Conservation (phyloP, 2,888 invertebrate genomes). For the Conomelus anceps region DNA sequence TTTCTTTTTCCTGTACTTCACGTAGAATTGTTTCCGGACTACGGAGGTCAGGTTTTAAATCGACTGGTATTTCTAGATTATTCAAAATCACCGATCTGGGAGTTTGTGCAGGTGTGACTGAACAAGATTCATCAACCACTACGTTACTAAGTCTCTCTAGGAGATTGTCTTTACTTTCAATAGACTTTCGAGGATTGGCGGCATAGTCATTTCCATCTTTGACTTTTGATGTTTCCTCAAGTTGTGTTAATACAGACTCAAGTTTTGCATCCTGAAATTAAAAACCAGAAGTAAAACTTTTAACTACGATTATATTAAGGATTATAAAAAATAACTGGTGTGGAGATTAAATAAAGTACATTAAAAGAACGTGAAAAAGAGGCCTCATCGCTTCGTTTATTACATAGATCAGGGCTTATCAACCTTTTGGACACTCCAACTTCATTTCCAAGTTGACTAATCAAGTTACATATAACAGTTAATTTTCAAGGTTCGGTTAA, state of each 20-base stretch:
- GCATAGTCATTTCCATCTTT: not conserved
- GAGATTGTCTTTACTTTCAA: not conserved
- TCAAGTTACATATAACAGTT: too few relatives aligned
- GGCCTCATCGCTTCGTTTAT: too few relatives aligned
- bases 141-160: not conserved
- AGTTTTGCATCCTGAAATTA: not conserved
- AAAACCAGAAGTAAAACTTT: not conserved
- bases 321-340: too few relatives aligned
- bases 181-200: not conserved
- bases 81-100: not conserved
- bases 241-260: not conserved
- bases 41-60: conserved; percentile 33
- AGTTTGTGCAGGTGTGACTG: not conserved
- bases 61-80: conserved; percentile 24
- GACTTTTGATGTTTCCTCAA: not conserved
- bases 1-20: conserved; percentile 68
- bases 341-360: too few relatives aligned
- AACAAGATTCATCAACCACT: not conserved
- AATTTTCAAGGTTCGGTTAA: too few relatives aligned
- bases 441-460: too few relatives aligned
- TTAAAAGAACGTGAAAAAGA: too few relatives aligned
- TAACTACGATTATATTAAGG: not conserved
- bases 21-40: conserved; percentile 54
- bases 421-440: too few relatives aligned
- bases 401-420: too few relatives aligned